phyloP scores from a whole-genome alignment of 2,888 invertebrate genomes.

The Gastrophysa polygoni region DNA sequence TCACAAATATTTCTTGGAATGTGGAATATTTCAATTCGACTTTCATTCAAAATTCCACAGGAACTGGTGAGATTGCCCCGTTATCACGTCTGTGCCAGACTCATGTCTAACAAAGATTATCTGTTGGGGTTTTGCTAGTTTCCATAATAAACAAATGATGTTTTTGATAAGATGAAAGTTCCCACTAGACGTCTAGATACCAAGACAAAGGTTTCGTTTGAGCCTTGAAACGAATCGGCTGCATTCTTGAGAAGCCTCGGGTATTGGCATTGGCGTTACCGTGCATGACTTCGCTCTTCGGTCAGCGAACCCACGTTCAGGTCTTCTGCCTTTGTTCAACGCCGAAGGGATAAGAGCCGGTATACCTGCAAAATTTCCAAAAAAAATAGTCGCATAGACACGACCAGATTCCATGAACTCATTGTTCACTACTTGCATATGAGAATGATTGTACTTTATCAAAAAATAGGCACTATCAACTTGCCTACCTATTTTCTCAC shows the following conservation, averaged over 20 bases:
- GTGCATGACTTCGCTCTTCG: slow-evolving; percentile 38
- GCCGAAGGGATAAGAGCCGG: slow-evolving; percentile 21
- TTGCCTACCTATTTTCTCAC: too few species aligned
- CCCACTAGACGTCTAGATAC: neutral
- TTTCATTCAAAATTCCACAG: neutral
- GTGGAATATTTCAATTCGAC: too few species aligned
- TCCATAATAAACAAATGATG: neutral
- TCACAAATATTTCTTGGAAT: too few species aligned
- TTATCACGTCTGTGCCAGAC: too few species aligned
- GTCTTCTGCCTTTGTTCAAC: slow-evolving; percentile 35
- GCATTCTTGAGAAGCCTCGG: neutral
- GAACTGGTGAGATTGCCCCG: too few species aligned
- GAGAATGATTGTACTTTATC: too few species aligned
- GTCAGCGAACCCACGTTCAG: slow-evolving; percentile 37
- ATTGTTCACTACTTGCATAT: too few species aligned
- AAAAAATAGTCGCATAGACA: neutral
- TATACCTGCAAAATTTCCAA: neutral
- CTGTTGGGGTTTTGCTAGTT: neutral
- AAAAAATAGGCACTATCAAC: too few species aligned
- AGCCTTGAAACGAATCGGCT: neutral
- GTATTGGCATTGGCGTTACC: slow-evolving; percentile 17
- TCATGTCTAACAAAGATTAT: too few species aligned
- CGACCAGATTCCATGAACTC: neutral
- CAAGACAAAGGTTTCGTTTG: neutral
- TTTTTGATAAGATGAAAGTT: neutral